phyloP scores from a whole-genome alignment of 2,797 vertebrate species.

The Peromyscus eremicus region DNA sequence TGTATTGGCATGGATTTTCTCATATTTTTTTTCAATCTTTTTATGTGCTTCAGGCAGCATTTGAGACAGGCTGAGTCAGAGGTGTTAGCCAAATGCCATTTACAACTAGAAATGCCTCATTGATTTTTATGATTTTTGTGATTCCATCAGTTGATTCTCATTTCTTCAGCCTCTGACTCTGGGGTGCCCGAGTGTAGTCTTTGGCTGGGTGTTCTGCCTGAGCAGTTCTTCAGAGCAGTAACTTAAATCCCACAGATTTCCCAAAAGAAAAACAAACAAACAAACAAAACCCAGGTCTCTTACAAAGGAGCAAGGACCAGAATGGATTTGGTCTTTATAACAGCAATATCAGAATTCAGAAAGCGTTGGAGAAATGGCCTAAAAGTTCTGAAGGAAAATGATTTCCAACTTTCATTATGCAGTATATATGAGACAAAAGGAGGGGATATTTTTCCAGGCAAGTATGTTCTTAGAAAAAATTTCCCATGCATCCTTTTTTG shows the following conservation, averaged over 20 bases:
- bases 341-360: constrained; percentile 2
- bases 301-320: background rate
- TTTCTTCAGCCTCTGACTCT: background rate
- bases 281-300: background rate
- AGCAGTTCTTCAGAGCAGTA: background rate
- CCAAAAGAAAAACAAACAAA: background rate
- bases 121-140: constrained; percentile 29
- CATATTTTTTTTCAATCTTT: constrained; percentile 50
- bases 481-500: constrained; percentile 1
- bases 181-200: constrained; percentile 23
- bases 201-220: background rate
- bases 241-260: background rate
- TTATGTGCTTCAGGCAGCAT: constrained; percentile 45
- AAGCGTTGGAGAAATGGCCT: background rate
- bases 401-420: background rate
- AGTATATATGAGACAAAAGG: background rate
- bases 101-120: constrained; percentile 50
- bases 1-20: background rate
- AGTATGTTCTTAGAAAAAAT: background rate
- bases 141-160: constrained; percentile 20
- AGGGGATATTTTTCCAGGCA: background rate
- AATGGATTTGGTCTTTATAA: constrained; percentile 11
- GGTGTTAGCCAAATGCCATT: constrained; percentile 44
- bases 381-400: constrained; percentile 42
- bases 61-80: constrained; percentile 56